phyloP scores from a whole-genome alignment of 2,113 vertebrate genomes.

The Zosterops borbonicus region DNA sequence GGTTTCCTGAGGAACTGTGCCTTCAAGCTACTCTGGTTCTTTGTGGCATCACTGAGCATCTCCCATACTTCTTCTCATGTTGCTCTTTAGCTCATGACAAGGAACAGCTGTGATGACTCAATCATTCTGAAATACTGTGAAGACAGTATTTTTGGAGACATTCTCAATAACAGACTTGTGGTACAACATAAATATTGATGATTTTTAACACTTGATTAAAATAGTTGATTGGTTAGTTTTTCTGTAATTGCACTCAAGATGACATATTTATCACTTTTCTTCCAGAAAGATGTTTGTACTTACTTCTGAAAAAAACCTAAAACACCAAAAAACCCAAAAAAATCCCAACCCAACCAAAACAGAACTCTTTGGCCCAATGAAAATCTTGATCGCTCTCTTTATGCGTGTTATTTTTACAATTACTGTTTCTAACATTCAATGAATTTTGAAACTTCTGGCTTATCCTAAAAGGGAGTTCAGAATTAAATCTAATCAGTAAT shows the following conservation, averaged over 20 bases:
- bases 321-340: too few relatives aligned
- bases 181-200: not conserved
- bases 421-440: fast-evolving
- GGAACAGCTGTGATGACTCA: not conserved
- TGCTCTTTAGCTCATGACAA: not conserved
- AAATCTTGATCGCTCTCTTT: not conserved
- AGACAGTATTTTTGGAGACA: not conserved
- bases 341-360: not conserved
- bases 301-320: not conserved
- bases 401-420: not conserved
- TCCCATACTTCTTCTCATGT: not conserved
- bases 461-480: not conserved
- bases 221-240: not conserved
- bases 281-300: not conserved
- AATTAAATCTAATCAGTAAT: not conserved
- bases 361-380: not conserved
- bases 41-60: not conserved
- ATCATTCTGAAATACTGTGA: not conserved
- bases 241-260: not conserved
- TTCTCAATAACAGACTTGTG: not conserved
- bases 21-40: not conserved
- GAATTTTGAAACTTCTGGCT: not conserved
- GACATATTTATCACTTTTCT: not conserved
- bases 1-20: not conserved
- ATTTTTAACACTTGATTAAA: not conserved